phyloP scores from a whole-genome alignment of 2,888 invertebrate genomes.

The Drosophila pegasa region DNA sequence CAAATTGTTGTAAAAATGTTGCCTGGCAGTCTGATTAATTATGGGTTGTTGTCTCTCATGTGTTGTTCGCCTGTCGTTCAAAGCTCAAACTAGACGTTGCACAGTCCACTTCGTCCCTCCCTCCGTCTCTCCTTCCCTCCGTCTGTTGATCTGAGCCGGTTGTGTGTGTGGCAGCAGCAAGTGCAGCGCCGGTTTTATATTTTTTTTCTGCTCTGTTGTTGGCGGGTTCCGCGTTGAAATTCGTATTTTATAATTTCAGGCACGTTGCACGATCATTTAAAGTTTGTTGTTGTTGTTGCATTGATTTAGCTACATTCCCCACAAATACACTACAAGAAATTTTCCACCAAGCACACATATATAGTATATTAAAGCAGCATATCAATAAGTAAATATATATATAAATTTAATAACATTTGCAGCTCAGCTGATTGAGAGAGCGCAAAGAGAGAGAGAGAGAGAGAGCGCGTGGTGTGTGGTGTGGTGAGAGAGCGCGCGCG shows the following conservation, averaged over 20 bases:
- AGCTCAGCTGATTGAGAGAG: constrained; percentile 67
- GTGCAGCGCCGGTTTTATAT: constrained; percentile 58
- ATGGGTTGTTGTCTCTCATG: constrained; percentile 73
- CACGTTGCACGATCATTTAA: constrained; percentile 71
- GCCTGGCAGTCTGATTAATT: constrained; percentile 67
- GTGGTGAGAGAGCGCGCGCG: constrained; percentile 8
- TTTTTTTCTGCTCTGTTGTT: constrained; percentile 5
- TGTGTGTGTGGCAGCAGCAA: constrained; percentile 50
- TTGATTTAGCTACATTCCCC: constrained; percentile 44
- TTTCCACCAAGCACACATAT: constrained; percentile 39
- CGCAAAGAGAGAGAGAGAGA: constrained; percentile 9
- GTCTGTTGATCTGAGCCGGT: constrained; percentile 52
- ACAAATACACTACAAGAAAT: constrained; percentile 34
- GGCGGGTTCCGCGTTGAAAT: constrained; percentile 72
- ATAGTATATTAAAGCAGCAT: constrained; percentile 14
- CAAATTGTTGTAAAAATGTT: constrained; percentile 33
- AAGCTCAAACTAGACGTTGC: constrained; percentile 73
- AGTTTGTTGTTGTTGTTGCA: constrained; percentile 36
- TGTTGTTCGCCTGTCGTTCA: constrained; percentile 69
- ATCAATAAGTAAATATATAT: constrained; percentile 53
- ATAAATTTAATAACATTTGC: constrained; percentile 68
- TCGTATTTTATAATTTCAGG: constrained; percentile 74
- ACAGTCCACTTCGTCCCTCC: constrained; percentile 4
- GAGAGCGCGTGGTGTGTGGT: too few relatives aligned
- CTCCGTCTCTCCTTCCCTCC: constrained; percentile 2